Percentiles rank a stretch among this genome's conserved stretches.
Conservation (phyloP, 2,797 vertebrate species). For the Semotilus atromaculatus region DNA sequence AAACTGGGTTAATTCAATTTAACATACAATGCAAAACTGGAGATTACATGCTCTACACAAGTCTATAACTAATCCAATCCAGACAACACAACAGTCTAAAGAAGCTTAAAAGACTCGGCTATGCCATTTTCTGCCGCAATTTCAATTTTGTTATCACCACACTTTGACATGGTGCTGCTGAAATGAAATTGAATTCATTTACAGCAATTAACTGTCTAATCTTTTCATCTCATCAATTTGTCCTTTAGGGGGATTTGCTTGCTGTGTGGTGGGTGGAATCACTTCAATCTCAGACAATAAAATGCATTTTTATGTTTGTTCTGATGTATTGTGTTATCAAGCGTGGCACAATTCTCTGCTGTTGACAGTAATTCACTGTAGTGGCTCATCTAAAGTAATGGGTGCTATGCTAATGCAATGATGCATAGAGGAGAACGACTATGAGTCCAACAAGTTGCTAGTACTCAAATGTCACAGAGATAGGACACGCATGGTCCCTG, state of each 20-base stretch:
- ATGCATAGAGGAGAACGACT: constrained; percentile 67
- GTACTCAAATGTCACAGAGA: constrained; percentile 40
- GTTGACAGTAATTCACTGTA: constrained; percentile 69
- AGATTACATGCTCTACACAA: constrained; percentile 50
- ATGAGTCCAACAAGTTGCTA: constrained; percentile 60
- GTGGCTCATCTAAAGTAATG: constrained; percentile 65
- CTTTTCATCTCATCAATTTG: constrained; percentile 16
- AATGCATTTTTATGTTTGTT: constrained; percentile 12
- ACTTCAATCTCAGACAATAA: constrained; percentile 29
- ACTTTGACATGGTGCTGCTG: constrained; percentile 1
- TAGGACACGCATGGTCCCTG: neutral
- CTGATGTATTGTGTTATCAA: constrained; percentile 31
- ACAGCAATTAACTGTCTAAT: constrained; percentile 41
- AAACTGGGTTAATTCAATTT: constrained; percentile 56
- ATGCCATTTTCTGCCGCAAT: constrained; percentile 14
- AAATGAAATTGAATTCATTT: constrained; percentile 35
- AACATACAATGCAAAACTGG: constrained; percentile 49
- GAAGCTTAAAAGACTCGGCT: constrained; percentile 34
- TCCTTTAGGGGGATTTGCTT: constrained; percentile 33
- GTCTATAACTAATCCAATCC: constrained; percentile 43
- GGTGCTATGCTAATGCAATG: constrained; percentile 68
- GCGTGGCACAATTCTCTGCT: constrained; percentile 64
- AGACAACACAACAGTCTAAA: constrained; percentile 23
- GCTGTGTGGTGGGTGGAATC: neutral
- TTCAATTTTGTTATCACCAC: constrained; percentile 23